Base-by-base conservation (phyloP, 2,888 invertebrate species). In the Cephonodes hylas region DNA sequence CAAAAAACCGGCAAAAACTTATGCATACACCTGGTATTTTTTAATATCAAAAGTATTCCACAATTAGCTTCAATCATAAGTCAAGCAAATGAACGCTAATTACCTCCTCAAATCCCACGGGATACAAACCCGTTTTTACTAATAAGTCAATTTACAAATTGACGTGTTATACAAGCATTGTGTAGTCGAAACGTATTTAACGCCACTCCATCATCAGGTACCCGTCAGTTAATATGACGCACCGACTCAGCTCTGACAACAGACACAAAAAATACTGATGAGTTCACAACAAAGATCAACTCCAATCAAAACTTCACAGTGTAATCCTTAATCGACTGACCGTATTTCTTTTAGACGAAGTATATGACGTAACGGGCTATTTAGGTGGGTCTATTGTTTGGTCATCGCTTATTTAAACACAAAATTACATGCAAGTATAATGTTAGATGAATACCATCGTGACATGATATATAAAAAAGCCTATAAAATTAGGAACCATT, bases 261-360 rank as follows among this genome's bases (percentile, higher is more conserved):
- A 75, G 71, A 73, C 66, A 73, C 70, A 75, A 79, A 79, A 75
- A 75, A 69, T 70, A 25, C 65, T 69, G 67, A 77, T 77, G 73
- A 77, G 76, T 75, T 77, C 74, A 76, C 70, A 62, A 66, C 65
- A 64, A 64, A 70, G 64, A 63, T 58, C 67, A 66, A 61, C 42
- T 56, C 69, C 48, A 74, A 70, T 68, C 65, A 45, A 64, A 53
- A 25, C 67, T 65, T 64, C 42, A 59, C 59, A 44, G 62, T 44
- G 67, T 58, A 66, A 61, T 57, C 38, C 25, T 59, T 67, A 64
- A 75, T 69, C 63, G 60, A 72, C 71, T 34, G 6, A 61, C 61
- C 61, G 46, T 60, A 62, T 57, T 27, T 25, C 18, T 60, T 60
- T 42, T 56, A 53, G 4, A 18, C 56, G n/a, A n/a, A n/a, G n/a